Conservation (phyloP, 2,797 vertebrate species). For the Hipposideros larvatus region DNA sequence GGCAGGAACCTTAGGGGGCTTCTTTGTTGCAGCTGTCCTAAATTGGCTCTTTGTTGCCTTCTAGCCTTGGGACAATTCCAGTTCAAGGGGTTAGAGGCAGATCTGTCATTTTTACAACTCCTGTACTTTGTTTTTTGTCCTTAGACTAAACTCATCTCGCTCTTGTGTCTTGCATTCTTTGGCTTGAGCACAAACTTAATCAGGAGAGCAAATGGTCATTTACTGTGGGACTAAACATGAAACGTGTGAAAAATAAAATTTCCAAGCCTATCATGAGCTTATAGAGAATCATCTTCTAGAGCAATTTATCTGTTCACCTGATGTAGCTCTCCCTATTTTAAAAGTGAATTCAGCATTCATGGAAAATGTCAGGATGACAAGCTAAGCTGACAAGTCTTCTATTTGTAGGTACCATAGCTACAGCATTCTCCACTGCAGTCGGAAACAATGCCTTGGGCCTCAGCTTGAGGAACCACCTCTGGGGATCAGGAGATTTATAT, state of each 20-base stretch:
- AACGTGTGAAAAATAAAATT: background rate
- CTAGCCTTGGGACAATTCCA: background rate
- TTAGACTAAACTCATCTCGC: background rate
- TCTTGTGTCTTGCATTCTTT: background rate
- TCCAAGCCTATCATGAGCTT: background rate
- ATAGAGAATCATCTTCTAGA: background rate
- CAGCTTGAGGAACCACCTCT: background rate
- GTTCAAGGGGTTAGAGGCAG: background rate
- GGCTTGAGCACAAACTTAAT: background rate
- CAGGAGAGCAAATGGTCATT: background rate
- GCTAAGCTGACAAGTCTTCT: background rate
- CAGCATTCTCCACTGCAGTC: background rate
- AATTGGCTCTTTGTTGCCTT: background rate
- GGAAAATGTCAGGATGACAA: slow-evolving; percentile 20
- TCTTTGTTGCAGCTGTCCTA: background rate
- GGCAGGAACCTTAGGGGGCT: background rate
- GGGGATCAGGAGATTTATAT: background rate
- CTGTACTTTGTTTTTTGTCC: background rate
- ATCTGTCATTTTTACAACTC: background rate
- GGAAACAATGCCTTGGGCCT: slow-evolving; percentile 13
- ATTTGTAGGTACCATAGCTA: slow-evolving; percentile 13
- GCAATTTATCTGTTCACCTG: background rate
- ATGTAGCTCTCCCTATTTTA: background rate
- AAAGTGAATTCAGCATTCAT: slow-evolving; percentile 45
- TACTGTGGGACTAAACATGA: background rate